A percentile compares a stretch with the other conserved stretches of the same genome.
phyloP scores from a whole-genome alignment of 1,140 invertebrate species.

The Chrysopa pallens region DNA sequence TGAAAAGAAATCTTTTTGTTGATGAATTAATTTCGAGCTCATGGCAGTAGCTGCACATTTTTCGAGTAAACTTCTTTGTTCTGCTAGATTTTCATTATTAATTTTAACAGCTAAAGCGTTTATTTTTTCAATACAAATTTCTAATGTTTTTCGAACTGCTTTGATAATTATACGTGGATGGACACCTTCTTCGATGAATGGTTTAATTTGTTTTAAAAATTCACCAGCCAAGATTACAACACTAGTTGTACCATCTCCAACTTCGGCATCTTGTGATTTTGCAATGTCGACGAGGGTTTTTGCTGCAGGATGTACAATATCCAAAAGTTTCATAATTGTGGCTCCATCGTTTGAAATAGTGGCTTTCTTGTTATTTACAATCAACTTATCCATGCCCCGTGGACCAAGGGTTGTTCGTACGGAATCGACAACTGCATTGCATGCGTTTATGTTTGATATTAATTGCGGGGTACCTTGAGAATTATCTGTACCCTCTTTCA shows the following conservation, averaged over 20 bases:
- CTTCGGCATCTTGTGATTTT: slow-evolving; percentile 98
- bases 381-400: slow-evolving; percentile 98
- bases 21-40: slow-evolving; percentile 90
- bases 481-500: slow-evolving; percentile 96
- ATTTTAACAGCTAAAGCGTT: slow-evolving; percentile 72
- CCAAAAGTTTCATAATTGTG: slow-evolving; percentile 93
- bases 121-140: slow-evolving; percentile 70
- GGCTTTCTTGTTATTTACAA: slow-evolving; percentile 75
- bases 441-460: slow-evolving; percentile 99
- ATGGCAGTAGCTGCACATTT: slow-evolving; percentile 95
- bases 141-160: slow-evolving; percentile 64
- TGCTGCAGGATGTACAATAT: slow-evolving; percentile 95
- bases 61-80: slow-evolving; percentile 59
- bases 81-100: slow-evolving; percentile 31
- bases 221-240: slow-evolving; percentile 92
- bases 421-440: slow-evolving; percentile 87
- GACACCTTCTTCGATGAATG: slow-evolving; percentile 92
- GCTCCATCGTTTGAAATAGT: slow-evolving; percentile 99
- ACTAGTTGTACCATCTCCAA: slow-evolving; percentile 95
- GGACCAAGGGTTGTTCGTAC: slow-evolving; percentile 92
- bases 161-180: slow-evolving; percentile 87
- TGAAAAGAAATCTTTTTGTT: slow-evolving; percentile 91
- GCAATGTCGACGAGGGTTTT: slow-evolving; percentile 97
- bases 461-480: slow-evolving; percentile 92
- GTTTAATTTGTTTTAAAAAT: slow-evolving; percentile 88